Percentiles rank a stretch among this genome's conserved stretches.
Conservation (phyloP, 2,888 invertebrate species). For the Athalia cordata region DNA sequence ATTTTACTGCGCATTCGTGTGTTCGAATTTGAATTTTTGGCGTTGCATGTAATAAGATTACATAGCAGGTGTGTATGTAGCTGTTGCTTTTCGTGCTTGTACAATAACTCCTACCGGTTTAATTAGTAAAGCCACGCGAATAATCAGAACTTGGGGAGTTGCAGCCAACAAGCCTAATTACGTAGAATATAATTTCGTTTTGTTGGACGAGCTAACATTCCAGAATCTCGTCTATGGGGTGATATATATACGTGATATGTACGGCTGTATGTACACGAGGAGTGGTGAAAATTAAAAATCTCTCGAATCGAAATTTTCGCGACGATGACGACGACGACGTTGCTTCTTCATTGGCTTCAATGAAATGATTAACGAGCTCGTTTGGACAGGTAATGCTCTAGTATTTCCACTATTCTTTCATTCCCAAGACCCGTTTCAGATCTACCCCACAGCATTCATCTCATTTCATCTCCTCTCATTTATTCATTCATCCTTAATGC, state of each 20-base stretch:
- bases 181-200: neutral
- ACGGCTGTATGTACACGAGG: neutral
- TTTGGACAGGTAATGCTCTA: slow-evolving; percentile 29
- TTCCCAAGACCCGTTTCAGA: neutral
- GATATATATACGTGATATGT: no score
- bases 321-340: neutral
- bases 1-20: neutral
- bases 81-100: neutral
- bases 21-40: neutral
- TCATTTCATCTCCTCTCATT: slow-evolving; percentile 3
- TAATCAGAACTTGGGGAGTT: neutral
- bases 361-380: slow-evolving; percentile 32
- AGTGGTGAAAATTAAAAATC: slow-evolving; percentile 18
- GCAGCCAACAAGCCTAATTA: slow-evolving; percentile 21
- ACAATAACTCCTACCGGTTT: slow-evolving; percentile 11
- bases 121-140: slow-evolving; percentile 36
- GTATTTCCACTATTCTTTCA: slow-evolving; percentile 21
- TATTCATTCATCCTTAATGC: slow-evolving; percentile 10
- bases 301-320: slow-evolving; percentile 9
- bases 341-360: slow-evolving; percentile 24
- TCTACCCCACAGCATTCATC: neutral
- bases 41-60: neutral
- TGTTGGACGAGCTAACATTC: neutral
- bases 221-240: no score
- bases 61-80: no score